These are phyloP conservation scores for Nebria brevicollis DNA, from an alignment of 2,888 invertebrate species.

Conservation along the genomic window DNA sequence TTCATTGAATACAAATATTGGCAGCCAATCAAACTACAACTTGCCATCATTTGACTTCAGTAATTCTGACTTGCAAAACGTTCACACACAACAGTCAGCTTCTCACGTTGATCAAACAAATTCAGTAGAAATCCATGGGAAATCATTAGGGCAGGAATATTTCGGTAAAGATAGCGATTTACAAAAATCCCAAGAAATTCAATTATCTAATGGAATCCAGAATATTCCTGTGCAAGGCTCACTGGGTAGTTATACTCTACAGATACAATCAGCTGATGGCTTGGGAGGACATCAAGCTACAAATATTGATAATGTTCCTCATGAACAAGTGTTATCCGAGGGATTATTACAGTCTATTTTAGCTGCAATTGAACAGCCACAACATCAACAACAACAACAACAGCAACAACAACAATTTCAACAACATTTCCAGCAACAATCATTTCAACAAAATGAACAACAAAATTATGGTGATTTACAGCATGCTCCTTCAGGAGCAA, in stretches of 20 bases:
- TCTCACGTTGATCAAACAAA: constrained; percentile 19
- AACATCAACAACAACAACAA: constrained; percentile 52
- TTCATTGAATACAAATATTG: constrained; percentile 65
- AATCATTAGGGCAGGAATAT: constrained; percentile 57
- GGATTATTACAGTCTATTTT: constrained; percentile 83
- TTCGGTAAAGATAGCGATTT: constrained; percentile 59
- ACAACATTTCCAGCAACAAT: constrained; percentile 50
- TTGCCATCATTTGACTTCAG: constrained; percentile 60
- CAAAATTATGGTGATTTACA: constrained; percentile 48
- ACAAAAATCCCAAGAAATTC: constrained; percentile 59
- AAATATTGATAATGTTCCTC: constrained; percentile 68
- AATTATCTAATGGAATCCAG: constrained; percentile 55
- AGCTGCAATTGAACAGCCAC: constrained; percentile 82
- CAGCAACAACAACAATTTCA: constrained; percentile 36
- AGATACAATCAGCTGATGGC: constrained; percentile 78
- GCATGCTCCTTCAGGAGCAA: constrained; percentile 35
- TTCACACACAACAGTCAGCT: constrained; percentile 54
- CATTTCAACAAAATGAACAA: constrained; percentile 31
- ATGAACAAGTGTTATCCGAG: constrained; percentile 81
- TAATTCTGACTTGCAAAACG: constrained; percentile 61
- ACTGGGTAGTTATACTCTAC: constrained; percentile 76
- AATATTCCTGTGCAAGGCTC: constrained; percentile 69
- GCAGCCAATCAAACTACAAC: constrained; percentile 61
- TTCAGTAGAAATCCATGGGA: constrained; percentile 54
- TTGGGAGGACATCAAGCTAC: constrained; percentile 59